Evolutionary conservation across 1,140 invertebrate genomes (phyloP), one percentile per base, ranked within the genome.

Genomic region (Ephestia elutella): DNA sequence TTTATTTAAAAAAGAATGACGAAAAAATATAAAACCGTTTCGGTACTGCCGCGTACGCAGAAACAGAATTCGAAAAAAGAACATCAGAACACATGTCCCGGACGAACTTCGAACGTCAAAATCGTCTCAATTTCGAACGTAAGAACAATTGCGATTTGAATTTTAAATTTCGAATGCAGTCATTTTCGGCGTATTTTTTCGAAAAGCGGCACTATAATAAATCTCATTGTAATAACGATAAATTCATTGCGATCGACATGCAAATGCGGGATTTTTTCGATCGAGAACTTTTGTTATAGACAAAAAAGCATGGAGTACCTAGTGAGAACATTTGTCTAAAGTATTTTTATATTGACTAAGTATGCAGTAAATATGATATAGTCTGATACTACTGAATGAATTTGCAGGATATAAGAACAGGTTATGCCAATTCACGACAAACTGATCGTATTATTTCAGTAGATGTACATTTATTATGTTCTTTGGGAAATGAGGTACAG

Each of bases 231-330:
- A 86, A 88, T 88, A 88, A 88, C 86, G 65, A 88, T 88, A 88
- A 88, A 88, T 88, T 88, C 86, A 86, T 88, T 87, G 85, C 75
- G 66, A 86, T 86, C 82, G 86, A 86, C 86, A 88, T 88, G 86
- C 82, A 86, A 88, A 88, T 86, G 83, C 67, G 66, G 62, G 71
- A 82, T 85, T 82, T 75, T 85, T 86, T 84, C 76, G 73, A 76
- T 75, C 66, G 70, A 72, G 72, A 72, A 70, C 67, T 78, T 76
- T 80, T 67, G 62, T 63, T 63, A 60, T 53, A 56, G 53, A 49
- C 57, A 54, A 62, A 49, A 69, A 57, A 49, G 13, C 21, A 28
- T 73, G 50, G 75, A 71, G 60, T 54, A n/a, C 11, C 51, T 54
- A 54, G 20, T 30, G n/a, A n/a, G n/a, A n/a, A n/a, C n/a, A n/a